phyloP scores from a whole-genome alignment of 2,888 invertebrate genomes.

The Heterodera filipjevi region DNA sequence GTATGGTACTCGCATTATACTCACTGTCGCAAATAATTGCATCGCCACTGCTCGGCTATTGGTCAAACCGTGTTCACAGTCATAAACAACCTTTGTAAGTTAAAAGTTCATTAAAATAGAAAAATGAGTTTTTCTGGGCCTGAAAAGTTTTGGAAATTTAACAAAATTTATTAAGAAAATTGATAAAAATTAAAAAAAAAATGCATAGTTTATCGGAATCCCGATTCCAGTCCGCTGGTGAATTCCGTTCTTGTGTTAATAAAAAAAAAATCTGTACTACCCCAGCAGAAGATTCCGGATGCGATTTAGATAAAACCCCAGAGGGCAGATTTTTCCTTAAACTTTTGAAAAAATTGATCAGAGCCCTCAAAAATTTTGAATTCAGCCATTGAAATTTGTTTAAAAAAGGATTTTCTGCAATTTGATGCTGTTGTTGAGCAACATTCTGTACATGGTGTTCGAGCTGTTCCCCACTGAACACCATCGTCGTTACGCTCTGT shows the following conservation, averaged over 20 bases:
- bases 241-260: no score
- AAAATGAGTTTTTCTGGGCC: no score
- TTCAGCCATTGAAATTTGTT: not conserved
- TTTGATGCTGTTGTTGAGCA: conserved; percentile 23
- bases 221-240: no score
- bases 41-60: conserved; percentile 27
- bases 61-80: conserved; percentile 23
- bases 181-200: no score
- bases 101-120: no score
- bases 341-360: not conserved
- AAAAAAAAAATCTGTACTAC: no score
- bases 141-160: no score
- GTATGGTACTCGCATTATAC: conserved; percentile 22
- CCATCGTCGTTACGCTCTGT: conserved; percentile 4
- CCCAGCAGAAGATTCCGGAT: no score
- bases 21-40: conserved; percentile 25
- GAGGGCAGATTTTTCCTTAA: not conserved
- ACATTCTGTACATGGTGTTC: conserved; percentile 23
- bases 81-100: conserved; percentile 24
- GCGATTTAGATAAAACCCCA: no score
- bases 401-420: conserved; percentile 24
- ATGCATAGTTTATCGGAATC: no score
- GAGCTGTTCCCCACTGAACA: conserved; percentile 25
- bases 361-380: not conserved
- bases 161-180: no score